phyloP scores from a whole-genome alignment of 2,888 invertebrate species.

The Automeris io region DNA sequence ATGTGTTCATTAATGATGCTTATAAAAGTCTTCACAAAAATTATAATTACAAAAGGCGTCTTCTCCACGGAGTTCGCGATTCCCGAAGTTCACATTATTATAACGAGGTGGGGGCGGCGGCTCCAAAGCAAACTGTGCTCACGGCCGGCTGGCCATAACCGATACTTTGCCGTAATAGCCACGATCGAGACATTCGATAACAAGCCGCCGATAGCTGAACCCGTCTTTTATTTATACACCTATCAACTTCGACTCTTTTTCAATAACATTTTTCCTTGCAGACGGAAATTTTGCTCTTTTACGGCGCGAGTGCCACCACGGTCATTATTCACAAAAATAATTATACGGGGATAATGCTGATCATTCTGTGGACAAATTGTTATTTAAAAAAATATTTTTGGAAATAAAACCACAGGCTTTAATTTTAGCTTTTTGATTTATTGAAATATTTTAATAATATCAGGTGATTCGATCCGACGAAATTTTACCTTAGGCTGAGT shows the following conservation, averaged over 20 bases:
- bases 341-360: slow-evolving; percentile 60
- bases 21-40: too few species aligned
- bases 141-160: slow-evolving; percentile 62
- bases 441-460: too few species aligned
- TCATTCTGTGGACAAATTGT: slow-evolving; percentile 63
- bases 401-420: too few species aligned
- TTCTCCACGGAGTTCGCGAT: slow-evolving; percentile 64
- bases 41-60: slow-evolving; percentile 6
- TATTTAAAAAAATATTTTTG: slow-evolving; percentile 44
- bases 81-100: slow-evolving; percentile 76
- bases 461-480: too few species aligned
- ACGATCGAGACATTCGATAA: slow-evolving; percentile 74
- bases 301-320: slow-evolving; percentile 54
- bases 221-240: slow-evolving; percentile 74
- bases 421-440: too few species aligned
- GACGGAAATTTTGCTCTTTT: slow-evolving; percentile 73
- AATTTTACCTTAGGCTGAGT: too few species aligned
- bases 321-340: slow-evolving; percentile 68
- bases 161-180: slow-evolving; percentile 70
- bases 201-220: slow-evolving; percentile 77
- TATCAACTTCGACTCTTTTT: slow-evolving; percentile 70
- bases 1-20: too few species aligned
- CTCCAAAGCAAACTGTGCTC: slow-evolving; percentile 72
- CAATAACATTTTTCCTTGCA: slow-evolving; percentile 72
- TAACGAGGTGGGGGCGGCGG: slow-evolving; percentile 70